Percentiles rank a stretch among this genome's conserved stretches.
phyloP scores from a whole-genome alignment of 2,113 vertebrate species.

The Orycteropus afer region DNA sequence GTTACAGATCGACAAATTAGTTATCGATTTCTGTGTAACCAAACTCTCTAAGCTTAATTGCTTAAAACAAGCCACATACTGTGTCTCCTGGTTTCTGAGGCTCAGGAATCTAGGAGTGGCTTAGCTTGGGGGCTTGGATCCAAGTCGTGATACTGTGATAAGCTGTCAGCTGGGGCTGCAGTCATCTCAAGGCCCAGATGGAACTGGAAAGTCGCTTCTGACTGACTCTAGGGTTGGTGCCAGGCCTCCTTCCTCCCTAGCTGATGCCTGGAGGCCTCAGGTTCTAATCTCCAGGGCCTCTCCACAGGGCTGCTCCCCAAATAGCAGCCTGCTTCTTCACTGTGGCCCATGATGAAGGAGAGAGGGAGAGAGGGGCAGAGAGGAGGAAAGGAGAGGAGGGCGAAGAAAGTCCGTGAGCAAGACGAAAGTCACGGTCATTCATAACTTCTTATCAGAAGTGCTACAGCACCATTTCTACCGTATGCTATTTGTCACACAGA shows the following conservation, averaged over 20 bases:
- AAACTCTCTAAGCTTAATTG: background rate
- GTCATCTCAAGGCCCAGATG: background rate
- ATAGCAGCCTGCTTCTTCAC: background rate
- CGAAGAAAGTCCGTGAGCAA: background rate
- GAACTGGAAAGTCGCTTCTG: background rate
- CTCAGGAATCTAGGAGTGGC: background rate
- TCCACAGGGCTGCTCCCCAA: background rate
- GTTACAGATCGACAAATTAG: rapidly evolving
- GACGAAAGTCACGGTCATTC: background rate
- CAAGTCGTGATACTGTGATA: background rate
- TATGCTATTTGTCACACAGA: background rate
- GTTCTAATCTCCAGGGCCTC: background rate
- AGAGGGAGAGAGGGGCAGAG: background rate
- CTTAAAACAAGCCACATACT: background rate
- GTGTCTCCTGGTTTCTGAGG: background rate
- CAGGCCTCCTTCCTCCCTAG: background rate
- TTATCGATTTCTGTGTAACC: background rate
- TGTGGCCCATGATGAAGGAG: background rate
- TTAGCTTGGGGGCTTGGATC: background rate
- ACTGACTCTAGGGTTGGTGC: background rate
- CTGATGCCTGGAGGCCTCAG: background rate
- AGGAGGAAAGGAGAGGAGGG: no score
- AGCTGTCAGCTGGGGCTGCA: background rate
- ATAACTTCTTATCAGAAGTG: background rate
- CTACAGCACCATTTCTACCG: background rate